These are phyloP conservation scores for Chrysochloris asiatica DNA, from an alignment of 2,113 vertebrate species.

Conservation along the genomic window DNA sequence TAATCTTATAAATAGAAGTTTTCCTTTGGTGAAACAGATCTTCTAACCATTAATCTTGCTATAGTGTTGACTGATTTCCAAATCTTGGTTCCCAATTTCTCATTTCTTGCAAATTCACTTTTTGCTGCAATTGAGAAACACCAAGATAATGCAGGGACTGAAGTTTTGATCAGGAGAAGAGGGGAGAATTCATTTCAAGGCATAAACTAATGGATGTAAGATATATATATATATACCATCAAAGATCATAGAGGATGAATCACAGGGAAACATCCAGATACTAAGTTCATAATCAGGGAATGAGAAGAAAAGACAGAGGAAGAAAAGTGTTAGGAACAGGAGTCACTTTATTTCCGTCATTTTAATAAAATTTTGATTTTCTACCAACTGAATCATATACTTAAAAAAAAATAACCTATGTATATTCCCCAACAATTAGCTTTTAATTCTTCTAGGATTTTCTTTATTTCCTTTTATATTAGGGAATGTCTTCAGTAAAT, in stretches of 20 bases:
- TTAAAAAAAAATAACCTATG: not conserved
- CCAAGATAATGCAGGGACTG: not conserved
- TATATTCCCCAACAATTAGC: not conserved
- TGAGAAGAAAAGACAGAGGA: not conserved
- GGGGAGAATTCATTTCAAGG: not conserved
- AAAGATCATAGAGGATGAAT: too few relatives aligned
- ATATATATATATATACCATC: too few relatives aligned
- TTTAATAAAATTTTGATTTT: not conserved
- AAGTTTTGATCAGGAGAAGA: not conserved
- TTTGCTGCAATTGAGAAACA: not conserved
- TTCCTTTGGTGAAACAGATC: not conserved
- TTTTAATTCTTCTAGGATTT: not conserved
- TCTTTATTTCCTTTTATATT: not conserved
- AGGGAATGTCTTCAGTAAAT: not conserved
- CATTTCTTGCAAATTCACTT: not conserved
- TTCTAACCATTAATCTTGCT: not conserved
- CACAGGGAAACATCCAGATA: too few relatives aligned
- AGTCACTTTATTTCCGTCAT: not conserved
- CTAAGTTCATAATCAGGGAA: not conserved
- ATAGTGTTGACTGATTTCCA: not conserved
- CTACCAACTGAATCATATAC: not conserved
- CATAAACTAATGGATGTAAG: not conserved
- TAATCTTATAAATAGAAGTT: not conserved
- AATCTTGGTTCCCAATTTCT: not conserved
- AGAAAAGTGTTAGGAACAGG: not conserved